Evolutionary conservation across 2,888 invertebrate species (phyloP).

Genomic region (Acanthacorydalis orientalis): DNA sequence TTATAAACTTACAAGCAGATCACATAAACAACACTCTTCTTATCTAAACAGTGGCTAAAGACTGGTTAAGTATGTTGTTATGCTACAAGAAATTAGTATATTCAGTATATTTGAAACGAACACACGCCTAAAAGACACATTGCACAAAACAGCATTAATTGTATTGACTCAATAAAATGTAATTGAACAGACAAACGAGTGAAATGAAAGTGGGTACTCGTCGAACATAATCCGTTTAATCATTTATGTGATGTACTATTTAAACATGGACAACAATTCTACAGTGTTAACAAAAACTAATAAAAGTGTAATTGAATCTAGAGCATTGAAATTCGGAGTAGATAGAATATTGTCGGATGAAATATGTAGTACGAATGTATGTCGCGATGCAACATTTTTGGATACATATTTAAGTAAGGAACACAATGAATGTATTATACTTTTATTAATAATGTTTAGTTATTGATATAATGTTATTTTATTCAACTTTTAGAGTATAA

Average conservation of each 20-base stretch:
- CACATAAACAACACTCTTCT: conserved; percentile 5
- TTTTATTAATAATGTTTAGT: neutral
- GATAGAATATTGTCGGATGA: conserved; percentile 5
- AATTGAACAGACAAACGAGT: too few relatives aligned
- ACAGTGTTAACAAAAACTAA: neutral
- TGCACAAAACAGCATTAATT: too few relatives aligned
- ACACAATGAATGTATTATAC: neutral
- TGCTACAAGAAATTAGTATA: neutral
- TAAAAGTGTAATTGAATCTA: neutral
- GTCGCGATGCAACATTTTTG: neutral
- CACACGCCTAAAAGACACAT: too few relatives aligned
- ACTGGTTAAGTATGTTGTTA: neutral
- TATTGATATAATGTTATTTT: neutral
- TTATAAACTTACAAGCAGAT: conserved; percentile 5
- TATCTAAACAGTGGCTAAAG: conserved; percentile 4
- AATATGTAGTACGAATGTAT: neutral
- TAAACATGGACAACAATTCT: neutral
- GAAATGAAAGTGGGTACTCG: too few relatives aligned
- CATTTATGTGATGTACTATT: too few relatives aligned
- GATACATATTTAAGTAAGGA: neutral
- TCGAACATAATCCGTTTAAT: too few relatives aligned
- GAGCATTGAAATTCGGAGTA: conserved; percentile 2
- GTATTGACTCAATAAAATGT: too few relatives aligned
- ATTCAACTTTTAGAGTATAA: too few relatives aligned
- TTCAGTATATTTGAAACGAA: too few relatives aligned